Base-by-base conservation (phyloP, 2,888 invertebrate species). In the Philereme transversata region DNA sequence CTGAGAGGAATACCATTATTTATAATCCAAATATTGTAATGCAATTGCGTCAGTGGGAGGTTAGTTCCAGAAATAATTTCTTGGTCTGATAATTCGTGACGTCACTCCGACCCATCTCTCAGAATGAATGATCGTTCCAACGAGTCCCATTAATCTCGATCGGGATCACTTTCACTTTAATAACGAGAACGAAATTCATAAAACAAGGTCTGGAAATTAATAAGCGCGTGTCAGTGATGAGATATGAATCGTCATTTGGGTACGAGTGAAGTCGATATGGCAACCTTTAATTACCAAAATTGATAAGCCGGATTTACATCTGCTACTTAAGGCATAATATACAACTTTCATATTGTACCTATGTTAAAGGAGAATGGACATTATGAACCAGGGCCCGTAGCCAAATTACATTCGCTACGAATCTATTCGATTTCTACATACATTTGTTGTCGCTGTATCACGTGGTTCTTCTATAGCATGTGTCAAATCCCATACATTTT, bases 151-250 rank as follows among this genome's bases (percentile, higher is more conserved):
- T 82, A 81, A 83, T 85, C 84, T 80, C 73, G 74, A 67, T 65
- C 64, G 79, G 82, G 79, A 83, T 83, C 83, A 84, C 85, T 85
- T 85, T 85, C 85, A 83, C 85, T 84, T 74, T 68, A 74, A 61
- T 67, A 69, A 68, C 62, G 64, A 68, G 72, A 73, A 67, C 66
- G 65, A 71, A 72, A 73, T 73, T 67, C 57, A 35, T 60, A 60
- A 65, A 66, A 68, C 52, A 55, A 59, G 54, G 46, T 49, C 55
- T 61, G 53, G 51, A 65, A 61, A 70, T 65, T 65, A 67, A 68
- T 70, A 67, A 67, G 62, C 50, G 62, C 62, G 9, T 60, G 50
- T 51, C 46, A 49, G 46, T 54, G 61, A 68, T 53, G 65, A 66
- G 57, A 67, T 65, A 68, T 63, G 63, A 59, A 47, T 49, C 60